Evolutionary conservation across 2,113 vertebrate genomes (phyloP), one percentile per base, ranked within the genome.

Genomic region (Trachemys scripta): DNA sequence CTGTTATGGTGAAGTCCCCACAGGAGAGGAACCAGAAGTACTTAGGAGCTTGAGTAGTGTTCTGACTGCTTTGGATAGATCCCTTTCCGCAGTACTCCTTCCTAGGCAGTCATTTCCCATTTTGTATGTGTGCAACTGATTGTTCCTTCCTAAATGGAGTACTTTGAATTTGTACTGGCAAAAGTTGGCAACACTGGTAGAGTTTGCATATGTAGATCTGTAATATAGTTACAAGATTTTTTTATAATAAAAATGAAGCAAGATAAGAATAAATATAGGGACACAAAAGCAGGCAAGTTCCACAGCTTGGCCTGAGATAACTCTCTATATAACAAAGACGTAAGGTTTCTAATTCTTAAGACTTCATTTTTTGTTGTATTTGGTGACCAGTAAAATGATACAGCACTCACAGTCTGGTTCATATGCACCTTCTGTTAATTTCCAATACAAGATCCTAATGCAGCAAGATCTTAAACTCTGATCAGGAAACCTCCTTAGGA

Each of bases 171-270:
- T 42, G 38, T 42, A 42, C 38, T 42, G 38, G 38, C 38, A 82
- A 1, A 89, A n/a, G 49, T 54, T 95, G 88, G 69, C 84, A 95
- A 45, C 29, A 42, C 84, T 0, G 0, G 4, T 22, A 82, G 56
- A 1, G 2, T 80, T 84, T 90, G 24, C 56, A 57, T 57, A 25
- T 24, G 24, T 57, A 11, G 56, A 11, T 57, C 56, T 57, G 56
- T 57, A 57, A 57, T 56, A 56, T 56, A 56, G 24, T 25, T 57
- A 57, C 56, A 57, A 27, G 56, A 25, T 57, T 25, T 57, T 87
- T 69, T 45, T 94, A 72, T 38, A 90, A 89, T 93, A 93, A 62
- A 72, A 94, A 22, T 78, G 62, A 84, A 95, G 96, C 89, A 54
- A 86, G 95, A 90, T 62, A 85, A 69, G 85, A 78, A 54, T 50